These are phyloP conservation scores for Portunus trituberculatus DNA, from an alignment of 1,140 invertebrate species.

Conservation along the genomic window DNA sequence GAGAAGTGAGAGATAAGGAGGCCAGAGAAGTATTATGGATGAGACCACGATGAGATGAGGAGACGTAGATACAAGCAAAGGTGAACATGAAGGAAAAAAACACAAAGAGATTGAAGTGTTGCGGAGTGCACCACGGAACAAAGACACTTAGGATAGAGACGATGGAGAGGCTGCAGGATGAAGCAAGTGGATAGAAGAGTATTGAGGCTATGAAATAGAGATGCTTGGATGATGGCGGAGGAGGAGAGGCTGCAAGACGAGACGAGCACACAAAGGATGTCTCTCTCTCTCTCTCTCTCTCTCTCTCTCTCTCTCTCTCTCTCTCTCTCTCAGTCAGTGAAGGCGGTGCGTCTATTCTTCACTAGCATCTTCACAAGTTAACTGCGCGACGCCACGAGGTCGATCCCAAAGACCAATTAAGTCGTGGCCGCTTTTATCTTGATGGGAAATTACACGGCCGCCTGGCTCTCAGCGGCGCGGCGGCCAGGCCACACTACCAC, in stretches of 20 bases:
- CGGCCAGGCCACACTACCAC: too few relatives aligned
- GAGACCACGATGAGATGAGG: neutral
- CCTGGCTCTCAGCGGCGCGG: neutral
- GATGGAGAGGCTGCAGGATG: too few relatives aligned
- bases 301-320: too few relatives aligned
- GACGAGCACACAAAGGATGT: neutral
- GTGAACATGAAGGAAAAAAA: neutral
- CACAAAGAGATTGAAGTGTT: neutral
- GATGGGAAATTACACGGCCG: neutral
- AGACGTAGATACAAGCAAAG: neutral
- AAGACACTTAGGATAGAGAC: too few relatives aligned
- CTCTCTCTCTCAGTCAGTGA: too few relatives aligned
- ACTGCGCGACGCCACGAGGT: neutral
- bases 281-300: too few relatives aligned
- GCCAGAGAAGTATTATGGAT: neutral
- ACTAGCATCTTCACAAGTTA: neutral
- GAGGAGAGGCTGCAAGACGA: neutral
- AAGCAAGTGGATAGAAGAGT: too few relatives aligned
- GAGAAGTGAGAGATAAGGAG: neutral
- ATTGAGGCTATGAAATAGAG: too few relatives aligned
- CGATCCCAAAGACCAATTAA: slow-evolving; percentile 11
- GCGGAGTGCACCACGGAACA: too few relatives aligned
- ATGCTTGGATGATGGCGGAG: too few relatives aligned
- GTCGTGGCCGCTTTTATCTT: slow-evolving; percentile 10
- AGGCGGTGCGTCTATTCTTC: neutral